Evolutionary conservation across 53 echinoderm and acorn worm species (phyloP).

Genomic region (Patiria pectinifera): DNA sequence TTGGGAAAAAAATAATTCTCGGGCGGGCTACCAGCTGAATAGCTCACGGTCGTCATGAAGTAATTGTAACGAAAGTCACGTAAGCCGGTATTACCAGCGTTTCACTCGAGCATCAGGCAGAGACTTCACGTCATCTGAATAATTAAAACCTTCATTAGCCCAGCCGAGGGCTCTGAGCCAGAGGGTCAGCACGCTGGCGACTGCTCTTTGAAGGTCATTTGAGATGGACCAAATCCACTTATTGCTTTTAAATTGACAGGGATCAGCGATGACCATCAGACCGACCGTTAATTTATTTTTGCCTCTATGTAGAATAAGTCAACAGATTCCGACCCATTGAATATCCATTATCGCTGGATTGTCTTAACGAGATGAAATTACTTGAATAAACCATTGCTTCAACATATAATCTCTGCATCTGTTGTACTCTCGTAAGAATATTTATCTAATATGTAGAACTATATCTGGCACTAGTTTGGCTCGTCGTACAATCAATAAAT

Average conservation of each 20-base stretch:
- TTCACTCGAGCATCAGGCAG: background rate
- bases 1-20: background rate
- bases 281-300: background rate
- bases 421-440: background rate
- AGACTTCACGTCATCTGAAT: background rate
- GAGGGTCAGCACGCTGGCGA: background rate
- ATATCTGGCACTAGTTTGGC: background rate
- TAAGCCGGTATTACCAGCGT: background rate
- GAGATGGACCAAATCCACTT: background rate
- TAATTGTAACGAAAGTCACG: background rate
- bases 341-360: background rate
- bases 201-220: background rate
- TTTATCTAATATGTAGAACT: background rate
- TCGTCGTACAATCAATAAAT: background rate
- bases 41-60: background rate
- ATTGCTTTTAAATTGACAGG: constrained; percentile 6
- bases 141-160: background rate
- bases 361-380: background rate
- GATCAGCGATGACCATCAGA: background rate
- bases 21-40: background rate
- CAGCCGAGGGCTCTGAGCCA: background rate
- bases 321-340: background rate
- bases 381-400: background rate
- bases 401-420: background rate
- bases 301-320: background rate